Evolutionary conservation across 2,888 invertebrate genomes (phyloP).

Genomic region (Torymus texanus): DNA sequence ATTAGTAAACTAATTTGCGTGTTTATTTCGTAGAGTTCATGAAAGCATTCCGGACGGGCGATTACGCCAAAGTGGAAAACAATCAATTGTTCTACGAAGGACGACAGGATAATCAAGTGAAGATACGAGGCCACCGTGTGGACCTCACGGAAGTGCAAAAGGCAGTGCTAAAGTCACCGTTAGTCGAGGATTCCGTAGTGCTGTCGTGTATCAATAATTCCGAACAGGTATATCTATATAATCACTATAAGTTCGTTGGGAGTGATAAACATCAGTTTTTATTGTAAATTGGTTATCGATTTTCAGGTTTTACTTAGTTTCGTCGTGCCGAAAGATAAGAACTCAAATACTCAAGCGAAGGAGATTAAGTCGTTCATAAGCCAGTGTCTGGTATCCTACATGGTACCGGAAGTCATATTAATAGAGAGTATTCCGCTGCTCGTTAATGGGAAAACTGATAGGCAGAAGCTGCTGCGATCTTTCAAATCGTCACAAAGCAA

Average conservation of each 20-base stretch:
- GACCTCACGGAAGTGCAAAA: constrained; percentile 90
- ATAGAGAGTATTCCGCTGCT: constrained; percentile 86
- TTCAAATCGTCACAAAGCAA: constrained; percentile 76
- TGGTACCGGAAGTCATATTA: constrained; percentile 85
- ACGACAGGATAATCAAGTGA: constrained; percentile 89
- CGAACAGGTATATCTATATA: constrained; percentile 72
- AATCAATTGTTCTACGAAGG: constrained; percentile 86
- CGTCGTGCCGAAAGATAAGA: constrained; percentile 17
- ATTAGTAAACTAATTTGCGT: too few relatives aligned
- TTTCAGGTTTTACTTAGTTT: constrained; percentile 69
- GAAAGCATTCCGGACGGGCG: constrained; percentile 89
- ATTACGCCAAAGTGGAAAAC: constrained; percentile 85
- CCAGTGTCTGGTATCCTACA: constrained; percentile 83
- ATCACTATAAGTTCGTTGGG: too few relatives aligned
- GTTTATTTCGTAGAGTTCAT: constrained; percentile 78
- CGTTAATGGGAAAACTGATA: constrained; percentile 91
- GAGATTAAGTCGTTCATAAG: constrained; percentile 82
- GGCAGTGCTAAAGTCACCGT: constrained; percentile 79
- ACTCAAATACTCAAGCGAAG: constrained; percentile 60
- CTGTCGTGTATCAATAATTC: constrained; percentile 86
- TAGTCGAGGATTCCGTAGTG: constrained; percentile 83
- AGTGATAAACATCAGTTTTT: neutral
- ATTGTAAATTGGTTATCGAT: constrained; percentile 38
- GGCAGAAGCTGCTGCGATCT: constrained; percentile 84
- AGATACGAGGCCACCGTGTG: constrained; percentile 90